These are phyloP conservation scores for Chymomyza amoena DNA, from an alignment of 2,888 invertebrate species.

Conservation along the genomic window DNA sequence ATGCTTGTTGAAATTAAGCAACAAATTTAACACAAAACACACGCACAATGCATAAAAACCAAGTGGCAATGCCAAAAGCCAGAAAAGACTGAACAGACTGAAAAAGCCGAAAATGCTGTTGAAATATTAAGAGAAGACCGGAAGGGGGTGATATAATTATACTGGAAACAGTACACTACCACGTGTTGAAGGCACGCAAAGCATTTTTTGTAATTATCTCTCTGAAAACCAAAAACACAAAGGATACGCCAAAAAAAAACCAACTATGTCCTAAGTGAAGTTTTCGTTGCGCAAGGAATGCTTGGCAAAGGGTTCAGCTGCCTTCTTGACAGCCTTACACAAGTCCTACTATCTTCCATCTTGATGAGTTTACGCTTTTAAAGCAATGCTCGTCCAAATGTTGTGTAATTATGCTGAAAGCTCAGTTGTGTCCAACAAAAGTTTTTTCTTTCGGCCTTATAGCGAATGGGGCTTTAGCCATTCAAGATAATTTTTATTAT, in stretches of 20 bases:
- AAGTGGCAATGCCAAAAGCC: constrained; percentile 29
- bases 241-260: constrained; percentile 24
- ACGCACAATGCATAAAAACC: constrained; percentile 66
- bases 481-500: neutral
- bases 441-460: neutral
- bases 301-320: neutral
- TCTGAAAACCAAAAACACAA: constrained; percentile 43
- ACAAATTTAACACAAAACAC: constrained; percentile 64
- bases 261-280: constrained; percentile 19
- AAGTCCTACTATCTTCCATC: neutral
- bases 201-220: constrained; percentile 70
- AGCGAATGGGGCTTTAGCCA: neutral
- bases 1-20: constrained; percentile 58
- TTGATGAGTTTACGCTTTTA: neutral
- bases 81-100: constrained; percentile 10
- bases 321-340: neutral
- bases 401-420: neutral
- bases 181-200: constrained; percentile 49
- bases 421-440: neutral
- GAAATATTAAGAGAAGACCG: constrained; percentile 16
- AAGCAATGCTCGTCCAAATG: neutral
- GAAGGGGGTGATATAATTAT: constrained; percentile 50
- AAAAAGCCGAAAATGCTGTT: constrained; percentile 26
- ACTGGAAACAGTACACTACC: constrained; percentile 43
- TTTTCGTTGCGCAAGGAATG: neutral